Base-by-base conservation (phyloP, 2,888 invertebrate species). In the Lobophora halterata region DNA sequence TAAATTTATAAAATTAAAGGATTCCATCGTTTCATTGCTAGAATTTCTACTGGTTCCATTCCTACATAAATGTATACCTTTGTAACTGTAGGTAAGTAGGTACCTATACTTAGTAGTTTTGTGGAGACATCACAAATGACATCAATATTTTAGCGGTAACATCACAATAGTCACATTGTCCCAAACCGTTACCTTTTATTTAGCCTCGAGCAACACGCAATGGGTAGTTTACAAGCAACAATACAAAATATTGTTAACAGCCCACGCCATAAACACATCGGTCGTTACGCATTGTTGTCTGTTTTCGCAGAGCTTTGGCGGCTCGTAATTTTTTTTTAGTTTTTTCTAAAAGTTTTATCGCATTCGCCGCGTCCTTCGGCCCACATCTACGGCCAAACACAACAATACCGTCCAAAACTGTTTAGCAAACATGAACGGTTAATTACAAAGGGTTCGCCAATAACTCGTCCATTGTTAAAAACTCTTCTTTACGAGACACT, bases 391-490 rank as follows among this genome's bases (percentile, higher is more conserved):
- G 79, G 73, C 61, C 61, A 55, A 49, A 63, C 62, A 61, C 60
- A 56, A 76, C 74, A 79, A 72, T 65, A 56, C 50, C 49, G 50
- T 50, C 54, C 59, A 49, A 66, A 72, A 68, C 43, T 71, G 67
- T 76, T 78, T 71, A 61, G 71, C 74, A 73, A 82, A 78, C 75
- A 73, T 70, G 67, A 65, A 65, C 63, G 52, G 68, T 68, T 78
- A 77, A 80, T 78, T 77, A 79, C 74, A 79, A n/a, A 78, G 79
- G 78, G 82, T 79, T 83, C 64, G 73, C 68, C 69, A 75, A 78
- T 71, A 71, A 74, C 66, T 57, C 46, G 28, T 46, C 55, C 63
- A 64, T 80, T 79, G 78, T 79, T 57, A 49, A 51, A 55, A 67
- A 66, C 65, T 69, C 63, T 71, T 71, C 71, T 78, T 79, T 76